Evolutionary conservation across 2,888 invertebrate genomes (phyloP).

Genomic region (Drosophila algonquin): DNA sequence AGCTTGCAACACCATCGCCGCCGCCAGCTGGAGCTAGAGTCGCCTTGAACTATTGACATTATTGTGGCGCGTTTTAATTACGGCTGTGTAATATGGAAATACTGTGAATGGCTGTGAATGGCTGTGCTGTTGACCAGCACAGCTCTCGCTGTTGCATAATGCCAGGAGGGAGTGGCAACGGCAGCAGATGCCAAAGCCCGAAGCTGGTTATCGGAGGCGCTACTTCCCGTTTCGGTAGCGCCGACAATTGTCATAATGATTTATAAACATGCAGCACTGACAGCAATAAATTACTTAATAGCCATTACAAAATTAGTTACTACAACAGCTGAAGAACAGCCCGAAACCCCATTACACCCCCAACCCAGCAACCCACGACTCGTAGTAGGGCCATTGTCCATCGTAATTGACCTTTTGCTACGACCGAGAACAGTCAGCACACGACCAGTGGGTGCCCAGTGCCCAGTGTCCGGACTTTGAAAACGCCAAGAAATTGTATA

Average conservation of each 20-base stretch:
- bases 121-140: constrained; percentile 36
- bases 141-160: constrained; percentile 59
- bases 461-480: constrained; percentile 20
- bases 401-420: constrained; percentile 67
- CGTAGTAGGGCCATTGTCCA: constrained; percentile 23
- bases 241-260: constrained; percentile 68
- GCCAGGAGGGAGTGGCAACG: constrained; percentile 30
- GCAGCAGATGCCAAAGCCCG: constrained; percentile 5
- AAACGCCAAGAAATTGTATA: constrained; percentile 54
- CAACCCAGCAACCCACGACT: background rate
- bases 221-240: constrained; percentile 65
- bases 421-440: constrained; percentile 9
- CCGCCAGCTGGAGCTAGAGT: constrained; percentile 42
- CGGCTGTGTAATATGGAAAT: constrained; percentile 18
- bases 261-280: constrained; percentile 52
- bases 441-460: constrained; percentile 10
- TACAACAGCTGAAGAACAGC: constrained; percentile 5
- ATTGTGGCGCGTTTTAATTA: constrained; percentile 66
- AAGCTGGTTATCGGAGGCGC: constrained; percentile 25
- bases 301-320: constrained; percentile 50
- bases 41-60: constrained; percentile 72
- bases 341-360: background rate
- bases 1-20: constrained; percentile 19
- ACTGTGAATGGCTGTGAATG: constrained; percentile 4
- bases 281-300: constrained; percentile 45